Conservation (phyloP, 1,140 invertebrate species). For the Vanessa tameamea region DNA sequence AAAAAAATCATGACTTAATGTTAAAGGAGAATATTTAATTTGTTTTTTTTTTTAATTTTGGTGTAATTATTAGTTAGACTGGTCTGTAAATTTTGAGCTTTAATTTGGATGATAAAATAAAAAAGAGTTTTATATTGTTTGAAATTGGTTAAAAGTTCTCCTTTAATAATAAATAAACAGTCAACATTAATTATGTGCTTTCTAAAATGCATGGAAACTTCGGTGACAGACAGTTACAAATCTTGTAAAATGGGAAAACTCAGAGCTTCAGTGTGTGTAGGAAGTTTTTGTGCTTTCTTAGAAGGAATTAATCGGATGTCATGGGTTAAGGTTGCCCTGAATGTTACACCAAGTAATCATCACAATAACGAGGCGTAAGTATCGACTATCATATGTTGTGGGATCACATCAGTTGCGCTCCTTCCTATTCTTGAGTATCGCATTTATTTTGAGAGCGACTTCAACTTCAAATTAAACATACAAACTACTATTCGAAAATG, state of each 20-base stretch:
- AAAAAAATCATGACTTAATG: conserved; percentile 8
- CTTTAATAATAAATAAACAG: conserved; percentile 29
- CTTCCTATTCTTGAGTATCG: conserved; percentile 58
- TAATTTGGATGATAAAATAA: too few relatives aligned
- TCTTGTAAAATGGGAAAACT: conserved; percentile 50
- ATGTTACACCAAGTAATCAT: conserved; percentile 47
- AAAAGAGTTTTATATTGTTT: too few relatives aligned
- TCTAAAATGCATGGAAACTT: conserved; percentile 66
- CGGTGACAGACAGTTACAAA: conserved; percentile 61
- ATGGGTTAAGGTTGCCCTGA: conserved; percentile 59
- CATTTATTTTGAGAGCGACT: conserved; percentile 48
- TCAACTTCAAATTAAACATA: conserved; percentile 45
- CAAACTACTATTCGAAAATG: too few relatives aligned
- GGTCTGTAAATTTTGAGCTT: too few relatives aligned
- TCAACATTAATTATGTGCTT: conserved; percentile 48
- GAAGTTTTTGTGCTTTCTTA: conserved; percentile 58
- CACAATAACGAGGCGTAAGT: conserved; percentile 64
- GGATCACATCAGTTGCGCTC: conserved; percentile 60
- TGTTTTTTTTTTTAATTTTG: neutral
- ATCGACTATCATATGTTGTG: conserved; percentile 67
- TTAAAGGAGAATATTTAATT: conserved; percentile 14
- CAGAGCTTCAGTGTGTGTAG: conserved; percentile 44
- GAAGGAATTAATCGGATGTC: conserved; percentile 47
- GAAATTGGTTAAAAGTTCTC: conserved; percentile 31
- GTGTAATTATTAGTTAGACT: neutral